Evolutionary conservation across 2,888 invertebrate genomes (phyloP).

Genomic region (Lasioglossum lativentre): DNA sequence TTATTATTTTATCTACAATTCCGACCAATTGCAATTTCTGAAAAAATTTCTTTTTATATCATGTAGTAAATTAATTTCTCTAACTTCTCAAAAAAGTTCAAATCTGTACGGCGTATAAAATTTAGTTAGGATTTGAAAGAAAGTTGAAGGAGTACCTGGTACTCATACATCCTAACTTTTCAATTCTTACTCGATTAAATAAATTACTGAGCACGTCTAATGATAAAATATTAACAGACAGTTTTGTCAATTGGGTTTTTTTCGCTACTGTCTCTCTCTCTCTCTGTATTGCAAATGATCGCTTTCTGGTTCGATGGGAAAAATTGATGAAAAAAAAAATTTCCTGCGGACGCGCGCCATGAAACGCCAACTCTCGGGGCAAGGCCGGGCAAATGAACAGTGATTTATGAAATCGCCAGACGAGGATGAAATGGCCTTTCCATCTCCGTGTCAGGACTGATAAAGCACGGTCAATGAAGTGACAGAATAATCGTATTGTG

Average conservation of each 20-base stretch:
- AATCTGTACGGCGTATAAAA: too few relatives aligned
- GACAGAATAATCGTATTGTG: constrained; percentile 63
- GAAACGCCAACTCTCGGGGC: constrained; percentile 29
- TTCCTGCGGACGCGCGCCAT: not conserved
- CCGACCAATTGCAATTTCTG: too few relatives aligned
- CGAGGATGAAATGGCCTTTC: constrained; percentile 61
- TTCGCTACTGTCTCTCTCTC: not conserved
- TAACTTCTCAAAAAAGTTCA: too few relatives aligned
- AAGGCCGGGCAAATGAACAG: constrained; percentile 37
- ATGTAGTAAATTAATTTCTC: too few relatives aligned
- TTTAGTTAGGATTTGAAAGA: too few relatives aligned
- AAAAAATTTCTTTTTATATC: too few relatives aligned
- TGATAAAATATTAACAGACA: too few relatives aligned
- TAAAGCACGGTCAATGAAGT: constrained; percentile 61
- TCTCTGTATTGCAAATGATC: not conserved
- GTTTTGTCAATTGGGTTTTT: too few relatives aligned
- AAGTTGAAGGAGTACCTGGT: too few relatives aligned
- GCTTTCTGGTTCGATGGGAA: not conserved
- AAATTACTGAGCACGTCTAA: too few relatives aligned
- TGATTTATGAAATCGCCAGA: constrained; percentile 62
- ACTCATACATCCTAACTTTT: too few relatives aligned
- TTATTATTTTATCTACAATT: too few relatives aligned
- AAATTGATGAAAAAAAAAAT: constrained; percentile 13
- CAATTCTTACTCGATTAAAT: not conserved
- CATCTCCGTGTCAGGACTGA: constrained; percentile 59